Evolutionary conservation across 30 jellyfish, hydroid and myxozoan genomes (phyloP).

Genomic region (Hydractinia echinata): DNA sequence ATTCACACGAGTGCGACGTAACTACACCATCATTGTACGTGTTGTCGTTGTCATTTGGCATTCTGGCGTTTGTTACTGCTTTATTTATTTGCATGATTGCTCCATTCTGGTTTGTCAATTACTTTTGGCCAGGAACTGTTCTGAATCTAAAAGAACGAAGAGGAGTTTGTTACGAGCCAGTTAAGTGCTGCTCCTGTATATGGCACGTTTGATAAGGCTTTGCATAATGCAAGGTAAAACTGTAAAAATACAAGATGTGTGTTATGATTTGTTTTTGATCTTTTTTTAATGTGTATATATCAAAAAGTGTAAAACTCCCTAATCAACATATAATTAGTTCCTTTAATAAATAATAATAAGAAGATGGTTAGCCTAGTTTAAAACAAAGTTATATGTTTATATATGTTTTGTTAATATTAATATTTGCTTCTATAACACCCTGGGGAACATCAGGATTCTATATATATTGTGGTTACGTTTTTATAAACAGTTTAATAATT

Average conservation of each 20-base stretch:
- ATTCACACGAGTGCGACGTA: slow-evolving; percentile 56
- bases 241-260: no score
- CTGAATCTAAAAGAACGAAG: slow-evolving; percentile 70
- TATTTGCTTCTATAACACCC: no score
- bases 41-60: slow-evolving; percentile 76
- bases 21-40: slow-evolving; percentile 64
- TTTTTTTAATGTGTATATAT: not conserved
- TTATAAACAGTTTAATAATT: no score
- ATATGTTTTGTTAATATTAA: no score
- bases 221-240: not conserved
- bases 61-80: slow-evolving; percentile 56
- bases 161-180: slow-evolving; percentile 95
- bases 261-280: not conserved
- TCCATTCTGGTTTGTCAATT: slow-evolving; percentile 89
- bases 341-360: no score
- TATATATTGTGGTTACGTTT: no score
- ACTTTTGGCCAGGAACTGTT: slow-evolving; percentile 86
- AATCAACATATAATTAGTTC: no score
- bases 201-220: slow-evolving; percentile 69
- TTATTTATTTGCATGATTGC: slow-evolving; percentile 48
- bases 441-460: no score
- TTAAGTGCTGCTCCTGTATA: slow-evolving; percentile 76
- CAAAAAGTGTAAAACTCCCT: no score
- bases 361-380: no score
- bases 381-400: no score